phyloP scores from a whole-genome alignment of 53 echinoderm and acorn worm genomes.

The Crossaster papposus region DNA sequence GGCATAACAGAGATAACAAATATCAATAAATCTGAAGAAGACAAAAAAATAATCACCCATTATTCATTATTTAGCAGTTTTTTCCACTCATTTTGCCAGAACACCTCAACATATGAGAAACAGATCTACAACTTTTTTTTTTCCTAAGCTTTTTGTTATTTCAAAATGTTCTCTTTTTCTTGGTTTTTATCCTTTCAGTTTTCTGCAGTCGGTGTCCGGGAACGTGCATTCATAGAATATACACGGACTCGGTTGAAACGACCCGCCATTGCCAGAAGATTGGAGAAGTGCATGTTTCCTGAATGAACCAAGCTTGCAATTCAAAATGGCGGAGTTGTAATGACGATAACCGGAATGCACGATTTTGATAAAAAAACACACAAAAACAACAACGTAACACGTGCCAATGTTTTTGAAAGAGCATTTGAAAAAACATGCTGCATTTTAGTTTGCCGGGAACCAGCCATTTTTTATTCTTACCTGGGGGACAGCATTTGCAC shows the following conservation, averaged over 20 bases:
- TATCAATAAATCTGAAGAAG: no score
- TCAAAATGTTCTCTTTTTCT: constrained; percentile 4
- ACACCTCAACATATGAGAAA: no score
- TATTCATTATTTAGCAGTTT: no score
- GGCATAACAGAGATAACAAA: no score
- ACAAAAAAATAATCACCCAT: no score
- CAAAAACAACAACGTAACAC: neutral
- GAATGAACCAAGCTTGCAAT: constrained; percentile 11
- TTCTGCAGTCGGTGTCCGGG: constrained; percentile 80
- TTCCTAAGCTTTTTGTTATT: neutral
- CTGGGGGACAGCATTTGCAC: neutral
- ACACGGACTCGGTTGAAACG: constrained; percentile 74
- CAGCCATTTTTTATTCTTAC: neutral
- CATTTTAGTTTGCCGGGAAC: neutral
- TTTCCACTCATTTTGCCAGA: no score
- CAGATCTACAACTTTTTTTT: neutral
- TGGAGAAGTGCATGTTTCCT: constrained; percentile 76
- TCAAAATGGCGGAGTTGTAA: neutral
- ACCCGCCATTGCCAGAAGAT: constrained; percentile 79
- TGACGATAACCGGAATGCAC: neutral
- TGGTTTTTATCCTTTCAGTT: constrained; percentile 64
- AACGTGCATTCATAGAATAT: constrained; percentile 82
- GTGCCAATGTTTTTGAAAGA: neutral
- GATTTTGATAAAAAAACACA: neutral
- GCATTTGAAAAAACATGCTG: neutral